Evolutionary conservation across 2,888 invertebrate genomes (phyloP).

Genomic region (Oasisia sp.): DNA sequence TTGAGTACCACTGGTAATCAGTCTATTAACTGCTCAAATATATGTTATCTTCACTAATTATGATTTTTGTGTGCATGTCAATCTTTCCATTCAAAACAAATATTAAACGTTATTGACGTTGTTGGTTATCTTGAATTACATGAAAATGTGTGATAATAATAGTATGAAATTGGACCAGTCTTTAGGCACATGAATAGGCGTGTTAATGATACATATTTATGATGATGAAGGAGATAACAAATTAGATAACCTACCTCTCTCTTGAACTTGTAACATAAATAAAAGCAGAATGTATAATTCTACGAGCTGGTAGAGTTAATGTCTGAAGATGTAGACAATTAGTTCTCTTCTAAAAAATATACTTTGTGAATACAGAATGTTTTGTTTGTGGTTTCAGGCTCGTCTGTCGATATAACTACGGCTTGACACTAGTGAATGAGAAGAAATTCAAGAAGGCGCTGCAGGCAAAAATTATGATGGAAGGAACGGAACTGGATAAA

Average conservation of each 20-base stretch:
- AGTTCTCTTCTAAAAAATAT: not conserved
- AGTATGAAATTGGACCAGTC: not conserved
- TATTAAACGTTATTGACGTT: not conserved
- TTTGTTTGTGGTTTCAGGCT: not conserved
- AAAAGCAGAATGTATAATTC: not conserved
- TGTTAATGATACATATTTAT: not conserved
- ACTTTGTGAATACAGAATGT: not conserved
- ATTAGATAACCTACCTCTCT: not conserved
- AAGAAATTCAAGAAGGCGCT: conserved; percentile 21
- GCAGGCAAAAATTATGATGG: not conserved
- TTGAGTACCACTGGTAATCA: not conserved
- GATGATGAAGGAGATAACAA: not conserved
- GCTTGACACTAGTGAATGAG: conserved; percentile 20
- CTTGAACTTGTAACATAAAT: not conserved
- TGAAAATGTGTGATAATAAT: not conserved
- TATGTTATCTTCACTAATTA: not conserved
- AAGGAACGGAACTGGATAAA: conserved; percentile 24
- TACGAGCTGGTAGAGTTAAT: not conserved
- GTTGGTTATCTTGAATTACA: not conserved
- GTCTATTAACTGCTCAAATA: not conserved
- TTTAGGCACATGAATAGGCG: not conserved
- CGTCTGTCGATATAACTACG: conserved; percentile 25
- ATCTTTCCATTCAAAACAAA: not conserved
- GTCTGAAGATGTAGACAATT: not conserved
- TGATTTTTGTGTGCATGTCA: not conserved